These are phyloP conservation scores for Prunella strophiata DNA, from an alignment of 2,797 vertebrate genomes.

Conservation along the genomic window DNA sequence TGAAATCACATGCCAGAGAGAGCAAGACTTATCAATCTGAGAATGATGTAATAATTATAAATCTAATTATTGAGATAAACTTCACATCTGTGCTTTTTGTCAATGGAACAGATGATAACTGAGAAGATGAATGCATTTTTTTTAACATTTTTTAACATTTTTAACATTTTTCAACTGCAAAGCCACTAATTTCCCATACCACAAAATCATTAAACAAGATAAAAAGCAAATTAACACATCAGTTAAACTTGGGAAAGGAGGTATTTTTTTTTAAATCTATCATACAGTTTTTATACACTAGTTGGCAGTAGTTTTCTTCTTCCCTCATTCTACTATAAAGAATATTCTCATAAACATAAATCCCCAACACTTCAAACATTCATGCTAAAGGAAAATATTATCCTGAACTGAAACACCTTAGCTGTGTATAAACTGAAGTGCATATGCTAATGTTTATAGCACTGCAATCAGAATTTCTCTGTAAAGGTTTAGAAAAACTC, in stretches of 20 bases:
- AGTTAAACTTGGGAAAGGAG: background rate
- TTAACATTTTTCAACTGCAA: conserved; percentile 68
- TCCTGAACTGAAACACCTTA: background rate
- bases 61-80: conserved; percentile 78
- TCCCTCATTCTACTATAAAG: background rate
- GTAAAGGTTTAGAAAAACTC: background rate
- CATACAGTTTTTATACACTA: background rate
- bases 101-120: conserved; percentile 55
- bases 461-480: background rate
- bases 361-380: background rate
- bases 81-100: conserved; percentile 74
- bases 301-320: background rate
- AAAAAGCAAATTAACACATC: conserved; percentile 7
- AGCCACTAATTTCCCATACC: conserved; percentile 44
- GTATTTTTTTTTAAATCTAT: background rate
- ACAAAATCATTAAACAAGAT: conserved; percentile 40
- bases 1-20: conserved; percentile 44
- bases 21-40: conserved; percentile 65
- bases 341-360: background rate
- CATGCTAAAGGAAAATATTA: background rate
- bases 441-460: background rate
- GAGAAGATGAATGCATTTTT: conserved; percentile 59
- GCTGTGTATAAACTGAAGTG: background rate
- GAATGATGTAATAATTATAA: conserved; percentile 74
- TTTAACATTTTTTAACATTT: too few relatives aligned